Evolutionary conservation across 2,797 vertebrate species (phyloP).

Genomic region (Falco peregrinus): DNA sequence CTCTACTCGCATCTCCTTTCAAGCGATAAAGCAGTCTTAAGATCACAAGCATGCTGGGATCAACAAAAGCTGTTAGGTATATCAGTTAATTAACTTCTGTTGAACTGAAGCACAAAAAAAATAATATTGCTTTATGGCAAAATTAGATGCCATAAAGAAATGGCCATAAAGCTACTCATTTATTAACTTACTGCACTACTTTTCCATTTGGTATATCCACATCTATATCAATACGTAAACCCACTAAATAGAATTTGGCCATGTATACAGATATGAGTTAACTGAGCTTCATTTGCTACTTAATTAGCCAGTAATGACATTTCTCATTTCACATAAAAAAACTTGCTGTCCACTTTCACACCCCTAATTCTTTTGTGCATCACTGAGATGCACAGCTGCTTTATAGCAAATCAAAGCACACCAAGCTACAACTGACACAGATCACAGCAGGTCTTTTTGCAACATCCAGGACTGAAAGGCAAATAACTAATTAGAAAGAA

Average conservation of each 20-base stretch:
- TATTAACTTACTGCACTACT: background rate
- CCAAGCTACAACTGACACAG: background rate
- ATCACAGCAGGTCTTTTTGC: constrained; percentile 50
- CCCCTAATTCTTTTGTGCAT: background rate
- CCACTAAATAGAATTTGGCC: background rate
- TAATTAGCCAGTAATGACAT: background rate
- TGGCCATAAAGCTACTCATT: background rate
- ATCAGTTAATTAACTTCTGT: background rate
- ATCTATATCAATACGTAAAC: background rate
- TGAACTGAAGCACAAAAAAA: constrained; percentile 8
- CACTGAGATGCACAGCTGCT: background rate
- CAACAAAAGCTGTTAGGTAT: background rate
- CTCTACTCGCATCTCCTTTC: background rate
- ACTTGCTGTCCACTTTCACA: background rate
- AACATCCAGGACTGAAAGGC: constrained; percentile 75
- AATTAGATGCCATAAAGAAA: too few relatives aligned
- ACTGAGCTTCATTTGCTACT: background rate
- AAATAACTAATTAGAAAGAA: constrained; percentile 81
- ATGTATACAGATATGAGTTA: background rate
- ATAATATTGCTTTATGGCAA: too few relatives aligned
- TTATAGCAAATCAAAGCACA: constrained; percentile 50
- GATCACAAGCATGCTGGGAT: background rate
- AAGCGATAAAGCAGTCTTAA: background rate
- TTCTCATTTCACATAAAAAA: constrained; percentile 5
- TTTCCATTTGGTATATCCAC: background rate